Evolutionary conservation across 2,888 invertebrate genomes (phyloP).

Genomic region (Meloe dianella): DNA sequence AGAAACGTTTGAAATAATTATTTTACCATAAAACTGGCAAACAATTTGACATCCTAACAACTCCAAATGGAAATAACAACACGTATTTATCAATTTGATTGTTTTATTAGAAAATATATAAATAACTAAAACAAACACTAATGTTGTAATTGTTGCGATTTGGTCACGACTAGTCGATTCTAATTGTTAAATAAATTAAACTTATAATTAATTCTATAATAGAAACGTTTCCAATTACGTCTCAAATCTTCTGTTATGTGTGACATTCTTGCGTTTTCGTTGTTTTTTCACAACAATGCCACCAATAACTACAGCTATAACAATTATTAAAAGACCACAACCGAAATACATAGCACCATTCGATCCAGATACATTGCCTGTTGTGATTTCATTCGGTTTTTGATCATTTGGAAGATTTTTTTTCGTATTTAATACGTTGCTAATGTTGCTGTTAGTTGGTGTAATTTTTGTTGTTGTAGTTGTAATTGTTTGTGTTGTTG

Average conservation of each 20-base stretch:
- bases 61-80: too few species aligned
- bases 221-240: conserved; percentile 26
- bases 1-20: conserved; percentile 42
- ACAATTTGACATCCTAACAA: too few species aligned
- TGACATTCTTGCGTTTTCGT: conserved; percentile 24
- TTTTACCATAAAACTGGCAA: too few species aligned
- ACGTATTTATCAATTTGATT: too few species aligned
- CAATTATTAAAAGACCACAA: conserved; percentile 26
- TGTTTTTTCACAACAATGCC: conserved; percentile 23
- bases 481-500: conserved; percentile 50
- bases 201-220: too few species aligned
- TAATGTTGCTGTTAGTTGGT: conserved; percentile 14
- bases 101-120: neutral
- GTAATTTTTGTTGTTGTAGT: conserved; percentile 34
- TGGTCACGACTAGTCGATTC: neutral
- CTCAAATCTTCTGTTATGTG: conserved; percentile 39
- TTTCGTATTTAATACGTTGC: neutral
- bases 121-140: too few species aligned
- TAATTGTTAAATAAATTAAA: neutral
- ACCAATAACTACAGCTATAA: conserved; percentile 20
- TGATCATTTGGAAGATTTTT: neutral
- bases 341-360: conserved; percentile 35
- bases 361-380: neutral
- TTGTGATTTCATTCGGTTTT: neutral
- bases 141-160: too few species aligned